Evolutionary conservation across 2,113 vertebrate species (phyloP), one percentile per base, ranked within the genome.

Genomic region (Pterocles orientalis): DNA sequence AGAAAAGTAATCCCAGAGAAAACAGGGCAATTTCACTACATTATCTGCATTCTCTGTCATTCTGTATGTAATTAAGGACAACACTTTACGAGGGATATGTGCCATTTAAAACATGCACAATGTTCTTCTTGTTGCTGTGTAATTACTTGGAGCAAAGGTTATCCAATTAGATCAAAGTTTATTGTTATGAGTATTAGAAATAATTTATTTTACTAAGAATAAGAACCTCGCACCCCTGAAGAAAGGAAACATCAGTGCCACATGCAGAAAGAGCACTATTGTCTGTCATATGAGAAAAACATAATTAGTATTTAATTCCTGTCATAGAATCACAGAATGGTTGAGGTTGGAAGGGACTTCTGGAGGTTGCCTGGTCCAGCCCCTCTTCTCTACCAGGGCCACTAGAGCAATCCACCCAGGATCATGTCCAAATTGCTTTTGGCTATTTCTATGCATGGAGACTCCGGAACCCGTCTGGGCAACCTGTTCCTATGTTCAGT

Each of bases 361-460:
- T 62, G 14, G 10, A 53, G 23, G 11, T 23, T 24, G 6, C 12
- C 28, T 92, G 31, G 5, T 48, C 41, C 28, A 80, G 43, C 1
- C 6, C 2, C 9, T 0, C 13, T 58, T 76, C 36, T 80, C 41
- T 61, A 48, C 14, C 31, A 79, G 2, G 0, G 4, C 0, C 3
- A 20, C 14, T 45, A 72, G 1, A 62, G 18, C 11, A 68, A 50
- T 4, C 6, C 72, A 3, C 4, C 9, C 36, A 45, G 8, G 5
- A 36, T 36, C 16, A 24, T 10, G 12, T 61, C 4, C 14, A 53
- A 57, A n/a, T 5, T 6, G 1, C 12, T 90, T 75, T 80, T n/a
- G 20, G 39, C 8, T 77, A 72, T 64, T 90, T 73, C 5, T 23
- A 43, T 53, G 24, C 8, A 34, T 39, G 11, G 19, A 48, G 12